These are phyloP conservation scores for Lepidostoma basale DNA, from an alignment of 1,140 invertebrate genomes.

Conservation along the genomic window DNA sequence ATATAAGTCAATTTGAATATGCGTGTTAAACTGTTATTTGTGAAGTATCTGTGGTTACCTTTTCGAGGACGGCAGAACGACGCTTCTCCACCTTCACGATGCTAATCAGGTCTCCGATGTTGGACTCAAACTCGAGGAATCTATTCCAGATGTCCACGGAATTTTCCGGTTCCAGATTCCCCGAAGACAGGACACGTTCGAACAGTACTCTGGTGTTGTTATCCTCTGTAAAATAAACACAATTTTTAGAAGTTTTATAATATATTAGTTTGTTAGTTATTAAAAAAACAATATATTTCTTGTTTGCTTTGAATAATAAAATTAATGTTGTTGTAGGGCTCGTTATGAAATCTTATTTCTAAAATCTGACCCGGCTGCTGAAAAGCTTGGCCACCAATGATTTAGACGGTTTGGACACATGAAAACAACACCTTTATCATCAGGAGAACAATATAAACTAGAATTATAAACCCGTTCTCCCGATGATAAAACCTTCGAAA, in stretches of 20 bases:
- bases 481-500: too few relatives aligned
- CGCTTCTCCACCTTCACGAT: conserved; percentile 98
- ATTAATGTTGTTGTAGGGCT: neutral
- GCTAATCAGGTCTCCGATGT: conserved; percentile 96
- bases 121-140: conserved; percentile 98
- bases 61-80: conserved; percentile 87
- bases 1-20: too few relatives aligned
- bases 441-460: too few relatives aligned
- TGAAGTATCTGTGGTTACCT: too few relatives aligned
- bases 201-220: conserved; percentile 98
- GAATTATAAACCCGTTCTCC: too few relatives aligned
- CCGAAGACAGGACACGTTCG: conserved; percentile 93
- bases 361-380: too few relatives aligned
- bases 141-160: conserved; percentile 98
- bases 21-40: too few relatives aligned
- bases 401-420: too few relatives aligned
- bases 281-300: neutral
- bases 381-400: too few relatives aligned
- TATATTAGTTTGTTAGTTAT: neutral
- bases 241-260: neutral
- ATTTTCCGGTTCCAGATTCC: conserved; percentile 89
- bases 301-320: neutral
- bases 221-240: conserved; percentile 76
- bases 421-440: too few relatives aligned
- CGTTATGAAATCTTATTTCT: neutral